Conservation (phyloP, 2,888 invertebrate genomes). For the Andrena chrysosceles region DNA sequence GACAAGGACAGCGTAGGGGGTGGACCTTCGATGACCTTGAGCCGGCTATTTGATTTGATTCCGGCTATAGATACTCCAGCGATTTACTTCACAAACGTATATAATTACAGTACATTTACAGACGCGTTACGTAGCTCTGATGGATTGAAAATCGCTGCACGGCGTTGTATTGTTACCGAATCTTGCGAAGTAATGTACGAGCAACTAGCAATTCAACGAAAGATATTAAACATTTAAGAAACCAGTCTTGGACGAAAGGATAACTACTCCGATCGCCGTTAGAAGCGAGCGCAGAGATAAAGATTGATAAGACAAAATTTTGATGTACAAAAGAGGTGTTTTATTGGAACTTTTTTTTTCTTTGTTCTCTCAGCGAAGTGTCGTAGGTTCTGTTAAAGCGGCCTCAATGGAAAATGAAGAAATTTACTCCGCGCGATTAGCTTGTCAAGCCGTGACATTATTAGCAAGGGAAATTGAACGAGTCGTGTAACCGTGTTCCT, state of each 20-base stretch:
- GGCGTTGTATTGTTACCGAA: slow-evolving; percentile 7
- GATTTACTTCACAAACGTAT: slow-evolving; percentile 22
- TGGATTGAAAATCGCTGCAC: slow-evolving; percentile 28
- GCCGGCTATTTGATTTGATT: no score
- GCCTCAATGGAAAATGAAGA: slow-evolving; percentile 58
- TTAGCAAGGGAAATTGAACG: slow-evolving; percentile 32
- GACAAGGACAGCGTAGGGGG: no score
- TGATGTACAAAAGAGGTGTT: slow-evolving; percentile 71
- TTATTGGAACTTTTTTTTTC: slow-evolving; percentile 57
- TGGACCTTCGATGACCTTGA: no score
- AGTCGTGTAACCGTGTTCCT: slow-evolving; percentile 11
- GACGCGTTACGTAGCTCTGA: slow-evolving; percentile 7
- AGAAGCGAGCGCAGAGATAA: slow-evolving; percentile 32
- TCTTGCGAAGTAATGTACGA: not conserved
- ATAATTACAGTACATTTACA: slow-evolving; percentile 18
- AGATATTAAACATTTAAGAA: not conserved
- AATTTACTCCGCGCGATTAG: slow-evolving; percentile 50
- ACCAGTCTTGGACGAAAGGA: not conserved
- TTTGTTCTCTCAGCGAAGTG: slow-evolving; percentile 49
- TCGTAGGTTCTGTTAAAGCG: slow-evolving; percentile 51
- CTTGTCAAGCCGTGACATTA: slow-evolving; percentile 35
- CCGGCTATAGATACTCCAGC: slow-evolving; percentile 4
- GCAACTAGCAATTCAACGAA: not conserved
- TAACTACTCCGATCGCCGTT: not conserved
- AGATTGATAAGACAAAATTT: slow-evolving; percentile 57